These are phyloP conservation scores for Agrypnia vestita DNA, from an alignment of 1,140 invertebrate genomes.

Conservation along the genomic window DNA sequence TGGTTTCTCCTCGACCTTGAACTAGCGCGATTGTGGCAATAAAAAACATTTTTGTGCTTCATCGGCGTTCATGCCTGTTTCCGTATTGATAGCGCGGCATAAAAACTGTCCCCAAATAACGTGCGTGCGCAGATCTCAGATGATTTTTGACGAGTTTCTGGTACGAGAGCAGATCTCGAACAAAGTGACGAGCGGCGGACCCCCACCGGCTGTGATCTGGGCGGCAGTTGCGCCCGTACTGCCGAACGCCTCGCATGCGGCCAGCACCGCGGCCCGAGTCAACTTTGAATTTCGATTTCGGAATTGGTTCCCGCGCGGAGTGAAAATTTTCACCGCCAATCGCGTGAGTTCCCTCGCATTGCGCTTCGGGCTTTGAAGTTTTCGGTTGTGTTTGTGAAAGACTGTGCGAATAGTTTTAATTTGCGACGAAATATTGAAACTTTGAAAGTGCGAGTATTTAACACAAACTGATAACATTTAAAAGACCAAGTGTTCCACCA, in stretches of 20 bases:
- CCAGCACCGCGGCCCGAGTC: background rate
- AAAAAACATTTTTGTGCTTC: background rate
- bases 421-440: no score
- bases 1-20: background rate
- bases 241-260: conserved; percentile 8
- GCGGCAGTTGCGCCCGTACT: conserved; percentile 11
- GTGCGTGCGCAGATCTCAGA: conserved; percentile 2
- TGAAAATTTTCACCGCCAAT: no score
- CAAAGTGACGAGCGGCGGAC: background rate
- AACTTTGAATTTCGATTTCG: no score
- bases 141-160: conserved; percentile 7
- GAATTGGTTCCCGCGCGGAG: no score
- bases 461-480: no score
- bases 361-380: no score
- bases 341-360: no score
- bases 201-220: background rate
- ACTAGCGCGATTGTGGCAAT: background rate
- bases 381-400: no score
- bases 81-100: background rate
- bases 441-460: no score
- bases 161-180: conserved; percentile 10
- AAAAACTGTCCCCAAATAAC: conserved; percentile 4
- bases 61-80: background rate
- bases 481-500: no score
- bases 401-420: no score